Percentiles rank a stretch among this genome's conserved stretches.
phyloP scores from a whole-genome alignment of 2,888 invertebrate genomes.

The Chromoteleia sp. region DNA sequence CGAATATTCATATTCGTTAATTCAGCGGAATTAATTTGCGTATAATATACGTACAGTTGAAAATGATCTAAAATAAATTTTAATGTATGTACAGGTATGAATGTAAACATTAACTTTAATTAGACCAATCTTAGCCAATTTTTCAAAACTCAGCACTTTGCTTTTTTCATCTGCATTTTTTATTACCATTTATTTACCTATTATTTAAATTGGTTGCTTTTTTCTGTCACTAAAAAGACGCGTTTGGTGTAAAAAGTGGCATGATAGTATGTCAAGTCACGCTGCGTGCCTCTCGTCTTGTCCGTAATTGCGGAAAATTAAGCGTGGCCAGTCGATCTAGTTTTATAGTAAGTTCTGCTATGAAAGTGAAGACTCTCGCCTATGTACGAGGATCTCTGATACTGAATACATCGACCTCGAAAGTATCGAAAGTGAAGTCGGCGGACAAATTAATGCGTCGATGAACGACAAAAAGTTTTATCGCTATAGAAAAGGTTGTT shows the following conservation, averaged over 20 bases:
- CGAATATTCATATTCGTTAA: constrained; percentile 41
- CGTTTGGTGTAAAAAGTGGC: not conserved
- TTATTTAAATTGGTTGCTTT: too few relatives aligned
- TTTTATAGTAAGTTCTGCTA: constrained; percentile 76
- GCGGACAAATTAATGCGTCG: constrained; percentile 68
- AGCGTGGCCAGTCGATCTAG: constrained; percentile 78
- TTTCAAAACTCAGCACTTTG: constrained; percentile 14
- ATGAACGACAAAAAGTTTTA: constrained; percentile 67
- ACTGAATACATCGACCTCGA: constrained; percentile 82
- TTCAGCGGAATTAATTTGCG: constrained; percentile 27
- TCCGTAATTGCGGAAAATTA: constrained; percentile 70
- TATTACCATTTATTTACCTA: too few relatives aligned
- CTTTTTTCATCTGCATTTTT: too few relatives aligned
- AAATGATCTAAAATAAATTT: constrained; percentile 56
- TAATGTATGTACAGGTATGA: constrained; percentile 21
- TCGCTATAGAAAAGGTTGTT: constrained; percentile 63
- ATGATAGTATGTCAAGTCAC: constrained; percentile 31
- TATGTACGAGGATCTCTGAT: constrained; percentile 75
- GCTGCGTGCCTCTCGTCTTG: constrained; percentile 51
- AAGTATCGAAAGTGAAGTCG: constrained; percentile 84
- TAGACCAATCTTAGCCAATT: not conserved
- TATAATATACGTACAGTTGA: constrained; percentile 36
- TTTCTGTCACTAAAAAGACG: too few relatives aligned
- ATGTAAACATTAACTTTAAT: constrained; percentile 19
- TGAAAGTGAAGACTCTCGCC: constrained; percentile 83